Conservation (phyloP, 2,888 invertebrate species). For the Arge pagana region DNA sequence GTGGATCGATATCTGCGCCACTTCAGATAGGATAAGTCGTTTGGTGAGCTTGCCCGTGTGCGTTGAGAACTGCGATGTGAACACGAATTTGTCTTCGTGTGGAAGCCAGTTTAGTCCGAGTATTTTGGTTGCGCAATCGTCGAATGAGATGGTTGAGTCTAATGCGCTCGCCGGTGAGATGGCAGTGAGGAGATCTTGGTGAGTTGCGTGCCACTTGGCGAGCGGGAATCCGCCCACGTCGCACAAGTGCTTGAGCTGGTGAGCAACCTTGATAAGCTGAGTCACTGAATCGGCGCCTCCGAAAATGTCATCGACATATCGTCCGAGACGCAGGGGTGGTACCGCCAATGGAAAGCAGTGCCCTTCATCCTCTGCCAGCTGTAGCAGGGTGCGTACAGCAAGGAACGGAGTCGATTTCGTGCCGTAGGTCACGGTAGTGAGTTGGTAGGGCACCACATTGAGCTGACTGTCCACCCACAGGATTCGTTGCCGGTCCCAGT, state of each 20-base stretch:
- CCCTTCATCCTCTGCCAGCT: conserved; percentile 20
- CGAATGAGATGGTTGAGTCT: conserved; percentile 11
- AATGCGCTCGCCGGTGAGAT: neutral
- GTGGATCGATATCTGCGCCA: conserved; percentile 25
- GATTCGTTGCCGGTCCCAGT: conserved; percentile 16
- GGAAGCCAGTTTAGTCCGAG: conserved; percentile 28
- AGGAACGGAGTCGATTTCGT: conserved; percentile 23
- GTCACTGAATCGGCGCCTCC: conserved; percentile 19
- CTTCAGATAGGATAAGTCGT: conserved; percentile 18
- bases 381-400: conserved; percentile 12
- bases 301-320: conserved; percentile 33
- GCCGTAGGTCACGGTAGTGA: conserved; percentile 23
- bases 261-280: conserved; percentile 17
- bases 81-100: conserved; percentile 16
- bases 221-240: conserved; percentile 25
- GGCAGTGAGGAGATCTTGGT: neutral
- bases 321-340: conserved; percentile 6
- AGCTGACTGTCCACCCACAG: conserved; percentile 11
- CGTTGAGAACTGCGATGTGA: conserved; percentile 3
- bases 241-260: conserved; percentile 16
- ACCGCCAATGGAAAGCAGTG: conserved; percentile 21
- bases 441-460: conserved; percentile 1
- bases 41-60: neutral
- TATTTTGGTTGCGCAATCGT: conserved; percentile 19
- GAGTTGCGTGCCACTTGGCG: conserved; percentile 21